Conservation (phyloP, 2,797 vertebrate genomes). For the Syngnathus rostellatus region DNA sequence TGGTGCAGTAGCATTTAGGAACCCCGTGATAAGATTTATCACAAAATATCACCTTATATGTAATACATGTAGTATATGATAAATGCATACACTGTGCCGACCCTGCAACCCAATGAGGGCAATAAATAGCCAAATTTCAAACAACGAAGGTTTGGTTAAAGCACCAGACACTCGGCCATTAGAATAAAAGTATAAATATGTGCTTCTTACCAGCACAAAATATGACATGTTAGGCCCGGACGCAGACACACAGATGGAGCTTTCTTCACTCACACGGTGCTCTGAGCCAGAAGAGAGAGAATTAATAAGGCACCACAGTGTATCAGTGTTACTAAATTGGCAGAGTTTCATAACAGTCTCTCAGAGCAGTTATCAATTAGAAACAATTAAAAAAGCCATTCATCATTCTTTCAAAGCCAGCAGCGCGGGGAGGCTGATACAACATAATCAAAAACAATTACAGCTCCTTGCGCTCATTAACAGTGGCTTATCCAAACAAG, state of each 20-base stretch:
- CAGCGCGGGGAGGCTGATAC: constrained; percentile 25
- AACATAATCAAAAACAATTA: constrained; percentile 39
- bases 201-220: constrained; percentile 22
- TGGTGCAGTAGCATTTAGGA: constrained; percentile 24
- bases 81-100: constrained; percentile 28
- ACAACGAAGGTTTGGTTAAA: constrained; percentile 22
- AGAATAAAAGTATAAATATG: constrained; percentile 27
- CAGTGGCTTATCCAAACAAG: constrained; percentile 13
- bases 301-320: constrained; percentile 59
- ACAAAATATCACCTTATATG: constrained; percentile 45
- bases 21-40: constrained; percentile 44
- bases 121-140: constrained; percentile 21
- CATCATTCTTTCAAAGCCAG: constrained; percentile 43
- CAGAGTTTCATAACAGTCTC: constrained; percentile 60
- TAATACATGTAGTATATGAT: constrained; percentile 41
- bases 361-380: constrained; percentile 60
- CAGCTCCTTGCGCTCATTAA: constrained; percentile 9
- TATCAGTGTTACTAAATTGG: constrained; percentile 61
- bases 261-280: constrained; percentile 32
- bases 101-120: constrained; percentile 18
- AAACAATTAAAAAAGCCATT: constrained; percentile 62
- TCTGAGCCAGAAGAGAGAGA: constrained; percentile 48
- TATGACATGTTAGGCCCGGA: constrained; percentile 31
- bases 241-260: constrained; percentile 37
- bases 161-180: constrained; percentile 17